Evolutionary conservation across 2,797 vertebrate species (phyloP), one percentile per base, ranked within the genome.

Genomic region (Gobionotothen gibberifrons): DNA sequence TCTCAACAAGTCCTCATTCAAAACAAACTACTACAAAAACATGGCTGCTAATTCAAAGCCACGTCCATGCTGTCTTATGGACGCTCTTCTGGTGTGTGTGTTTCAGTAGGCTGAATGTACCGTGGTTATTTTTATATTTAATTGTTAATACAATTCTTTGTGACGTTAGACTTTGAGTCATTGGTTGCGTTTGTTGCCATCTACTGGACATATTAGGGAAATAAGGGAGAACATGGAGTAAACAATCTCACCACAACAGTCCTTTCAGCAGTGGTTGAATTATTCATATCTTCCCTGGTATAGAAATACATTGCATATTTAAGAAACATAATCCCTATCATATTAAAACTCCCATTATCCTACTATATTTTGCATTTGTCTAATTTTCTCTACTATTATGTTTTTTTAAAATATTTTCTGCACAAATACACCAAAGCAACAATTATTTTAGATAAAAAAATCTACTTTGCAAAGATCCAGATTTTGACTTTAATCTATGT

Each of bases 1-100:
- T 60, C 80, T 84, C 90, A 84, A 86, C 91, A 89, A 87, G 87
- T 89, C 81, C 59, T 49, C 43, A 14, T 7, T 0, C 0, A 36
- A n/a, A 19, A n/a, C 29, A 26, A 49, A 43, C 19, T 21, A 17
- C 40, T 39, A n/a, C 2, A 2, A 61, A n/a, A 13, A 62, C 67
- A 21, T 26, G 46, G 19, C 63, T 21, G 19, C 63, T 3, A 36
- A 16, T 56, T 39, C 26, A 51, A 53, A 61, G 26, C 5, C 7
- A 43, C 54, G 9, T 12, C 16, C 17, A 1, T 11, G 19, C 12
- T 17, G 21, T 9, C 12, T 19, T 53, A n/a, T n/a, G 16, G 48
- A 9, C 2, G 13, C 36, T 36, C 17, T 10, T 3, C 0, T 10
- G 15, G 40, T 15, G 22, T 3, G 2, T 1, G 9, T 16, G 32